Evolutionary conservation across 1,140 invertebrate species (phyloP).

Genomic region (Bombus affinis): DNA sequence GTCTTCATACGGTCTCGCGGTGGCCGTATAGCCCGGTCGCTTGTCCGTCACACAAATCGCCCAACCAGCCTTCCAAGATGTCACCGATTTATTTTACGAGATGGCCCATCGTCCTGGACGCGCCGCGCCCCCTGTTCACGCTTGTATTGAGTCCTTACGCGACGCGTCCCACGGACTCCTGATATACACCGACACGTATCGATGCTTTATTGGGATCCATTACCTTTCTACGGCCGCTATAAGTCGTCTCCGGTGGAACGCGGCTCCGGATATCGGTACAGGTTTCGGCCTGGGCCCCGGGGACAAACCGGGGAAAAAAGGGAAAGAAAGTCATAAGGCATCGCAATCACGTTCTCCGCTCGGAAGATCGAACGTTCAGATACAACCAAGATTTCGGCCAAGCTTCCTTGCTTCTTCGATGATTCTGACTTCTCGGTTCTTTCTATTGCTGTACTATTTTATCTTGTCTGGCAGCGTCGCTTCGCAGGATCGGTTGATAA

Average conservation of each 20-base stretch:
- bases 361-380: constrained; percentile 63
- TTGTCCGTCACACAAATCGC: constrained; percentile 76
- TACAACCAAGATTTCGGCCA: constrained; percentile 54
- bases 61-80: constrained; percentile 73
- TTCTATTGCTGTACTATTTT: constrained; percentile 26
- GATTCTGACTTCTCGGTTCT: constrained; percentile 3
- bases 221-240: constrained; percentile 61
- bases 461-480: constrained; percentile 41
- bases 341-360: constrained; percentile 62
- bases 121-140: constrained; percentile 43
- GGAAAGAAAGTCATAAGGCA: constrained; percentile 62
- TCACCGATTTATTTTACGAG: constrained; percentile 79
- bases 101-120: constrained; percentile 57
- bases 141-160: constrained; percentile 66
- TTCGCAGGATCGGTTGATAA: not conserved
- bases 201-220: constrained; percentile 76
- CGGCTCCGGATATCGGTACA: constrained; percentile 58
- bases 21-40: constrained; percentile 24
- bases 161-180: constrained; percentile 43
- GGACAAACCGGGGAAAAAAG: constrained; percentile 21
- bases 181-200: constrained; percentile 63
- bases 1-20: constrained; percentile 67
- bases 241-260: constrained; percentile 36
- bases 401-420: constrained; percentile 56
- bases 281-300: constrained; percentile 31